A percentile compares a stretch with the other conserved stretches of the same genome.
Conservation (phyloP, 2,888 invertebrate species). For the Eupithecia inturbata region DNA sequence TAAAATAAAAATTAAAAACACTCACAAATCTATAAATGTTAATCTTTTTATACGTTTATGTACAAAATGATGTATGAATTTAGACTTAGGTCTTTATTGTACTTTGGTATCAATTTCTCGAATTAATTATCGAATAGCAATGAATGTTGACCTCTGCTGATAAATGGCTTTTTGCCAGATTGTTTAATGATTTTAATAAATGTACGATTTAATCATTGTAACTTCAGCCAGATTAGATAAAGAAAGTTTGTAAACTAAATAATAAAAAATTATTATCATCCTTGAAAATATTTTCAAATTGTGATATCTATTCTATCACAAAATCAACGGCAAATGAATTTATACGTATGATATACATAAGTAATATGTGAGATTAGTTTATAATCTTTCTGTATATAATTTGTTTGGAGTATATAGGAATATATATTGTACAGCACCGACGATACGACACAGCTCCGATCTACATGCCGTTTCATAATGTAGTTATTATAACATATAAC, state of each 20-base stretch:
- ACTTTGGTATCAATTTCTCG: constrained; percentile 26
- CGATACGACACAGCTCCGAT: constrained; percentile 50
- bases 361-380: neutral
- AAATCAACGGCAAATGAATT: neutral
- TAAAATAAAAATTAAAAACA: constrained; percentile 28
- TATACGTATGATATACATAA: neutral
- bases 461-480: constrained; percentile 67
- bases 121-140: constrained; percentile 20
- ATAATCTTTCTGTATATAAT: constrained; percentile 5
- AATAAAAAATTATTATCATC: too few relatives aligned
- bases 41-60: constrained; percentile 38
- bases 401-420: neutral
- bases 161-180: constrained; percentile 23
- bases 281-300: neutral
- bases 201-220: neutral
- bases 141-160: constrained; percentile 16
- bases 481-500: constrained; percentile 76
- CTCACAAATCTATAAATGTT: constrained; percentile 13
- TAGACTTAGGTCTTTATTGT: constrained; percentile 29
- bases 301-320: neutral
- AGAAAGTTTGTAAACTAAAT: neutral
- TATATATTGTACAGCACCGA: constrained; percentile 33
- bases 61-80: constrained; percentile 33
- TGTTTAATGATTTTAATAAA: constrained; percentile 16
- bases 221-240: neutral